Base-by-base conservation (phyloP, 2,113 vertebrate species). In the Antidorcas marsupialis region DNA sequence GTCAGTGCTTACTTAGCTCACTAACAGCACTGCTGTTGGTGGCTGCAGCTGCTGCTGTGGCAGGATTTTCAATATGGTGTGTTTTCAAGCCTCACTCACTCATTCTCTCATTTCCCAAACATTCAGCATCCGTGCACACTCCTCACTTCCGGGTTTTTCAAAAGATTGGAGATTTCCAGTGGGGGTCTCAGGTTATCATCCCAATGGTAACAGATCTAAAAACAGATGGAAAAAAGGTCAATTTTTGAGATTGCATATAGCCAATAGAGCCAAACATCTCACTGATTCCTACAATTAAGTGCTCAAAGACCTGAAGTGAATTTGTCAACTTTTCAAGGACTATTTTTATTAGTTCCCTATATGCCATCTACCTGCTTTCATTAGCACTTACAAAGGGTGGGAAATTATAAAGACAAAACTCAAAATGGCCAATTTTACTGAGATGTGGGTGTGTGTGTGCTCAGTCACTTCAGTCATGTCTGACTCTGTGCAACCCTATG, bases 121-220 rank as follows among this genome's bases (percentile, higher is more conserved):
- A 99, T 98, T 99, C 99, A 99, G 98, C 99, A 99, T 99, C 99
- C 99, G 99, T 99, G 99, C 99, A 99, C 99, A 99, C 99, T 99
- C 99, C 99, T 99, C 99, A 98, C 99, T 99, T 99, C 99, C 98
- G 98, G 99, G 98, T 99, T 98, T 98, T 98, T 99, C 98, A 99
- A 99, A 99, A 99, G 99, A 99, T 99, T 99, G 99, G 99, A 99
- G 99, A 99, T 99, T 99, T 99, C 99, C 99, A 99, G 99, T 99
- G 99, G 99, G 99, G 99, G 99, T 99, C 99, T 99, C 99, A 99
- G 99, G 98, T 97, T 99, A 99, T 99, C 98, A 98, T 99, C 98
- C 99, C 97, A 98, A 98, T 97, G 97, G 98, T 98, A 96, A 95
- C 96, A 97, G 98, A 99, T 99, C 99, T 99, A 98, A 84, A 99